Percentiles rank a stretch among this genome's conserved stretches.
Conservation (phyloP, 1,140 invertebrate species). For the Hylaeus anthracinus region DNA sequence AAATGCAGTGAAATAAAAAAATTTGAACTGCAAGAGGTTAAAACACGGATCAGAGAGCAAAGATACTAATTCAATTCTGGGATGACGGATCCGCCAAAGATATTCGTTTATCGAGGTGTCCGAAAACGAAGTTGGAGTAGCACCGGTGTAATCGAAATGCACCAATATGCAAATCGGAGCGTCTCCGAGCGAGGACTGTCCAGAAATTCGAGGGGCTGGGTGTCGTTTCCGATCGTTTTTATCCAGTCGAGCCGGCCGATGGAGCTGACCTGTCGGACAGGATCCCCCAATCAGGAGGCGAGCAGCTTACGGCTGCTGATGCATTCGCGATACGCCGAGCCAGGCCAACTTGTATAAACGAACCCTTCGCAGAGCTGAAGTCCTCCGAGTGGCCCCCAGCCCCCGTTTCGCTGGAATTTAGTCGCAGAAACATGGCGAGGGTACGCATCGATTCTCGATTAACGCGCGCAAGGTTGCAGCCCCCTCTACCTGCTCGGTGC, state of each 20-base stretch:
- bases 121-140: too few relatives aligned
- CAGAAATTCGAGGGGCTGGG: too few relatives aligned
- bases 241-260: too few relatives aligned
- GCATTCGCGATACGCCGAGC: not conserved
- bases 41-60: too few relatives aligned
- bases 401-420: not conserved
- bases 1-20: too few relatives aligned
- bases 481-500: not conserved
- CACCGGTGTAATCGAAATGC: not conserved
- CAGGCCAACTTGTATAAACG: not conserved
- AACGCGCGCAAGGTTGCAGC: not conserved
- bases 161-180: not conserved
- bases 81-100: too few relatives aligned
- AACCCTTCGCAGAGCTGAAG: slow-evolving; percentile 5
- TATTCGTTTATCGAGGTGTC: too few relatives aligned
- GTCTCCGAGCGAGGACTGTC: not conserved
- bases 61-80: too few relatives aligned
- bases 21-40: too few relatives aligned
- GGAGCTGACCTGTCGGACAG: not conserved
- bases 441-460: slow-evolving; percentile 16
- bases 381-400: not conserved
- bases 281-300: slow-evolving; percentile 1
- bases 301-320: not conserved
- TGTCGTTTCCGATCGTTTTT: too few relatives aligned
- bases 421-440: not conserved